Evolutionary conservation across 2,888 invertebrate species (phyloP).

Genomic region (Halictus quadricinctus): DNA sequence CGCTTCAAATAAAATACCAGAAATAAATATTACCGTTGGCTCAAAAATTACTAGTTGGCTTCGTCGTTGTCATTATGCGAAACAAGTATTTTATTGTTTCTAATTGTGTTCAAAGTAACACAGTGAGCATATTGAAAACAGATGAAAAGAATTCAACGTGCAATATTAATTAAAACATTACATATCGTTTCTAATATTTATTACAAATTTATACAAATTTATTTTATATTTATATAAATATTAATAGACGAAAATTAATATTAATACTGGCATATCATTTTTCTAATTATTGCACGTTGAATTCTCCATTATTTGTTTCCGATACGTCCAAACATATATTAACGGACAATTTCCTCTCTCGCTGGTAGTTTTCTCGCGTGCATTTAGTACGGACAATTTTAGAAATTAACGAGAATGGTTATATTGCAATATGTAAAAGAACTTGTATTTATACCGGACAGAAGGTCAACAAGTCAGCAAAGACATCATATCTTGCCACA

Average conservation of each 20-base stretch:
- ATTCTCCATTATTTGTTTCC: background rate
- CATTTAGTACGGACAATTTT: background rate
- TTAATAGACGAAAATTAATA: background rate
- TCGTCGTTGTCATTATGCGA: background rate
- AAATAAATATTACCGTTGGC: background rate
- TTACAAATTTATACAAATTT: background rate
- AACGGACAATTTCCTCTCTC: background rate
- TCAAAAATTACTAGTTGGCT: background rate
- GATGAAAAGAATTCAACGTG: too few species aligned
- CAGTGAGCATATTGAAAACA: too few species aligned
- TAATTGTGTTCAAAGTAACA: background rate
- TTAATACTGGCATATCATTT: background rate
- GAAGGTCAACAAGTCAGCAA: background rate
- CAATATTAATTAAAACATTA: too few species aligned
- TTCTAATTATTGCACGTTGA: background rate
- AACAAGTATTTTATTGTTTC: too few species aligned
- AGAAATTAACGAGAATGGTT: too few species aligned
- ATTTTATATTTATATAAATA: background rate
- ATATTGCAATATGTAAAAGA: too few species aligned
- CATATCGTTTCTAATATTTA: too few species aligned
- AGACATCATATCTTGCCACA: background rate
- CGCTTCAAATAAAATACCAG: background rate
- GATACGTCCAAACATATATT: background rate
- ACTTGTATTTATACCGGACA: too few species aligned
- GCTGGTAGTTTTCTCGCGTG: background rate